phyloP scores from a whole-genome alignment of 2,797 vertebrate species.

The Diceros bicornis region DNA sequence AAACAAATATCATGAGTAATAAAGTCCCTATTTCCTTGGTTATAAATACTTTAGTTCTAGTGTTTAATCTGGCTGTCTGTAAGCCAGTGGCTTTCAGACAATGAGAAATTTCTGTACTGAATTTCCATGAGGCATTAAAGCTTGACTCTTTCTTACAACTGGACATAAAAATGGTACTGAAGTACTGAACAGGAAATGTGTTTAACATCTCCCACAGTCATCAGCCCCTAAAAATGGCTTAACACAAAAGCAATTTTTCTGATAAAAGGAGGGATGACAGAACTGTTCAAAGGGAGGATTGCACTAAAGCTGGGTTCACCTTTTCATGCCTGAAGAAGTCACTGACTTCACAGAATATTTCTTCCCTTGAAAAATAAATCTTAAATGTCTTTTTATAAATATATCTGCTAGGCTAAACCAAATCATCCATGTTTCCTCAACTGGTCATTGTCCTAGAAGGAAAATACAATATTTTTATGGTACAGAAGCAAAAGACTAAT shows the following conservation, averaged over 20 bases:
- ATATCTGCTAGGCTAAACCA: background rate
- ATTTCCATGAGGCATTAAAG: conserved; percentile 49
- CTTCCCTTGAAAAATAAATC: background rate
- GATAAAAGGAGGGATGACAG: conserved; percentile 31
- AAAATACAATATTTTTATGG: background rate
- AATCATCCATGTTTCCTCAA: background rate
- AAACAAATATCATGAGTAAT: background rate
- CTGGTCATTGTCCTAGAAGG: background rate
- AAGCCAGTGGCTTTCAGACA: conserved; percentile 73
- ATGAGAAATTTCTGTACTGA: conserved; percentile 55
- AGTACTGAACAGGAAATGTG: conserved; percentile 47
- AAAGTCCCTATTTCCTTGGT: background rate
- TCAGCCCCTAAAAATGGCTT: background rate
- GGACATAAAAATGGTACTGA: conserved; percentile 72
- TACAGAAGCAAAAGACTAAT: conserved; percentile 52
- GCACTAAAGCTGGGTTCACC: conserved; percentile 31
- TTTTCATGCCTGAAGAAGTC: background rate
- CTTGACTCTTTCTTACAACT: conserved; percentile 67
- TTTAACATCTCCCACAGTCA: conserved; percentile 64
- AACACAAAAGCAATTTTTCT: conserved; percentile 57
- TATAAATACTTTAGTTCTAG: conserved; percentile 52
- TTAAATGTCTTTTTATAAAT: conserved; percentile 33
- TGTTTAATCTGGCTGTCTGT: conserved; percentile 24
- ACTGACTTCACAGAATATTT: background rate
- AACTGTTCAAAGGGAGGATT: conserved; percentile 46